Evolutionary conservation across 2,888 invertebrate genomes (phyloP).

Genomic region (Tetranychus piercei): DNA sequence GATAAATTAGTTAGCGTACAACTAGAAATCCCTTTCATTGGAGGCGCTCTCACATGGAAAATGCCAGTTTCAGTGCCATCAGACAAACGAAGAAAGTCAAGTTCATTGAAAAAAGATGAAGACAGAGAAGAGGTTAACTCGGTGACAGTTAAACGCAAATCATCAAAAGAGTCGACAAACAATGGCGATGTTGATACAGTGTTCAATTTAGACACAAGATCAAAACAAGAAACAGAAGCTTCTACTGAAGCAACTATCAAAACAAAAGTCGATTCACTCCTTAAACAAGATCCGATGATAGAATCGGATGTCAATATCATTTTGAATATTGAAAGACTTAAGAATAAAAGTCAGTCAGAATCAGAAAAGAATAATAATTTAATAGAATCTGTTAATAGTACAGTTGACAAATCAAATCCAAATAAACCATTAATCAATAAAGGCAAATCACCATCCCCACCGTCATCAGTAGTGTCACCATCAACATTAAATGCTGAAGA

Average conservation of each 20-base stretch:
- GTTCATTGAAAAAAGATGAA: not conserved
- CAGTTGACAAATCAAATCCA: too few relatives aligned
- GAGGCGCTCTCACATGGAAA: not conserved
- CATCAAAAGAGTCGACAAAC: not conserved
- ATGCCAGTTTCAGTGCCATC: not conserved
- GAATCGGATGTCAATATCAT: not conserved
- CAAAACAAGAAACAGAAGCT: not conserved
- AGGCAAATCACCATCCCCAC: too few relatives aligned
- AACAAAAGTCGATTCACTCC: not conserved
- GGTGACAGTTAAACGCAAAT: not conserved
- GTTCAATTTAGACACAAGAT: not conserved
- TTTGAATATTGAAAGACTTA: too few relatives aligned
- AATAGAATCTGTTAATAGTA: too few relatives aligned
- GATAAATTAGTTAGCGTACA: not conserved
- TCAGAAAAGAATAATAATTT: too few relatives aligned
- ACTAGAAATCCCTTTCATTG: not conserved
- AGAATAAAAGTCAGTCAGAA: too few relatives aligned
- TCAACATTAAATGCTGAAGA: too few relatives aligned
- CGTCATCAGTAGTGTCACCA: too few relatives aligned
- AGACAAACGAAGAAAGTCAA: not conserved
- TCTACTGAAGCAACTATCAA: not conserved
- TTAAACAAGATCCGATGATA: not conserved
- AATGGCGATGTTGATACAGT: not conserved
- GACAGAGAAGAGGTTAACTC: not conserved
- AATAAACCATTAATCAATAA: too few relatives aligned